Evolutionary conservation across 2,113 vertebrate genomes (phyloP), one percentile per base, ranked within the genome.

Genomic region (Struthidea cinerea): DNA sequence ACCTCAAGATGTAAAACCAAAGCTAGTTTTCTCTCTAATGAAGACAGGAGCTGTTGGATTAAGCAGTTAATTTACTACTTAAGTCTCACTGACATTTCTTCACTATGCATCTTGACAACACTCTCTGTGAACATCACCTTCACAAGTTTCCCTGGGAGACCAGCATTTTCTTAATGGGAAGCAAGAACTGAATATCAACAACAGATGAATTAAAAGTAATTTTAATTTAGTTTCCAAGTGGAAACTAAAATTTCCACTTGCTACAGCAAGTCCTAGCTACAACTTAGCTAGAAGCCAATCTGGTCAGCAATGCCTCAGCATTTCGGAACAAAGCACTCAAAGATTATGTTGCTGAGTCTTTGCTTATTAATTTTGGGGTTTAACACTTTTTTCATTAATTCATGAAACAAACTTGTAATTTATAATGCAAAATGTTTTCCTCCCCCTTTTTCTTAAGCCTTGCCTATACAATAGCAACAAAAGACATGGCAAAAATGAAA

Each of bases 61-160:
- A 92, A 90, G 79, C 59, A 65, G 88, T 93, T 92, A 93, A 92
- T 92, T 93, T 92, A 80, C 67, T 87, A 17, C 63, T 93, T 92
- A 86, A 94, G 67, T 68, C 76, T 80, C 68, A 22, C 46, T 88
- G 94, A 87, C 90, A 86, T 90, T 96, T 85, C 63, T 68, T 82
- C 82, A 61, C 71, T 85, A 18, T 1, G 3, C 63, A 78, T 92
- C 79, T 69, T 83, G 59, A 91, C 82, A 97, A 55, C 23, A n/a
- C 26, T 88, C 13, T 55, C 80, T 60, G 55, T 78, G 86, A 94
- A 60, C n/a, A 84, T 95, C 71, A 92, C 76, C 64, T 80, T 91
- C 4, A 2, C 37, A 80, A 70, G 17, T 57, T 91, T 18, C 16
- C 91, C 55, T 33, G 63, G n/a, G 84, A 88, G 91, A 92, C n/a